A percentile compares a stretch with the other conserved stretches of the same genome.
Conservation (phyloP, 2,113 vertebrate species). For the Spea multiplicata region DNA sequence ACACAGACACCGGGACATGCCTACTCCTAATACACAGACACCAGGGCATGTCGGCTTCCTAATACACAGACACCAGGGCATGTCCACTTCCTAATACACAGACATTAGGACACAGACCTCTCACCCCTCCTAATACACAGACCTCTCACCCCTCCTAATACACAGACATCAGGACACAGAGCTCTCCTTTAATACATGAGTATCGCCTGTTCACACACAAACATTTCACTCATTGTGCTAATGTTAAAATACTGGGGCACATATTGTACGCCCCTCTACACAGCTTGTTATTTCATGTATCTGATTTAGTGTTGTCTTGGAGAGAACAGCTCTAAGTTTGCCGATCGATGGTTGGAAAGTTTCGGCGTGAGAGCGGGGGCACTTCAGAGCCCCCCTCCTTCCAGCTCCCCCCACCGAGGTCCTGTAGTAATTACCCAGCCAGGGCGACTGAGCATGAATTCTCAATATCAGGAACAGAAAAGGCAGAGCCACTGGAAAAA, state of each 20-base stretch:
- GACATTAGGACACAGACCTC: background rate
- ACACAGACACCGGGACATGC: too few species aligned
- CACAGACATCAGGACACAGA: background rate
- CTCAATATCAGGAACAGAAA: constrained; percentile 37
- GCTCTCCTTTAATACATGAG: too few species aligned
- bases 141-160: background rate
- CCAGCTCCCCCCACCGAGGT: background rate
- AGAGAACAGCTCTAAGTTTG: constrained; percentile 32
- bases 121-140: background rate
- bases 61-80: background rate
- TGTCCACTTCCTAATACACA: background rate
- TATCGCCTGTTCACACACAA: too few species aligned
- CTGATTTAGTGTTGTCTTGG: constrained; percentile 17
- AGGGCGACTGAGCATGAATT: constrained; percentile 42
- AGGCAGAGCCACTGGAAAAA: constrained; percentile 19
- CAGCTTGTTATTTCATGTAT: constrained; percentile 19
- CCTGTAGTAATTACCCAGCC: constrained; percentile 39
- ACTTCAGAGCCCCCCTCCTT: background rate
- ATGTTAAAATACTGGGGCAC: background rate
- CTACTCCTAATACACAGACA: background rate
- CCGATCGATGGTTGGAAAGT: constrained; percentile 39
- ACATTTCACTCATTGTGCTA: background rate
- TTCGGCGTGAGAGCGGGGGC: constrained; percentile 9
- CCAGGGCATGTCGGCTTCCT: background rate
- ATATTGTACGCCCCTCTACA: background rate